phyloP scores from a whole-genome alignment of 2,888 invertebrate species.

The Hyles lineata region DNA sequence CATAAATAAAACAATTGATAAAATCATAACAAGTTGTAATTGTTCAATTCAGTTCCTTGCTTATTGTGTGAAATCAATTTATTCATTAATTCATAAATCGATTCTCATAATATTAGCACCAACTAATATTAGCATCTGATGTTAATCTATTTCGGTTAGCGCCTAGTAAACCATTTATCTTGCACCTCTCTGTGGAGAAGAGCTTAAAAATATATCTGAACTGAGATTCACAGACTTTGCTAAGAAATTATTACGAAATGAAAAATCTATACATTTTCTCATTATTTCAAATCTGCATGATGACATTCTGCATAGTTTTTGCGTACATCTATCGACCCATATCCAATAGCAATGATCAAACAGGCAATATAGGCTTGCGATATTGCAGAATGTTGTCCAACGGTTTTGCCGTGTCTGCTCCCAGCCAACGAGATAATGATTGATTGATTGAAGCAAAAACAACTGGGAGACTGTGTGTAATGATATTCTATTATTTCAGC shows the following conservation, averaged over 20 bases:
- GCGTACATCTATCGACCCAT: not conserved
- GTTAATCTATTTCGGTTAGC: too few relatives aligned
- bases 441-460: constrained; percentile 39
- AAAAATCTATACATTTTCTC: not conserved
- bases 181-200: too few relatives aligned
- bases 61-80: too few relatives aligned
- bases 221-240: too few relatives aligned
- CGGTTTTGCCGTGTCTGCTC: not conserved
- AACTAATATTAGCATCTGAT: too few relatives aligned
- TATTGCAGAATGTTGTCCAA: constrained; percentile 13
- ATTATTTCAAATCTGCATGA: not conserved
- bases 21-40: too few relatives aligned
- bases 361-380: not conserved
- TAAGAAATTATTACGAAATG: not conserved
- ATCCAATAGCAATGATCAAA: constrained; percentile 6
- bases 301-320: constrained; percentile 10
- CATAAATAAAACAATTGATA: too few relatives aligned
- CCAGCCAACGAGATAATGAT: constrained; percentile 10
- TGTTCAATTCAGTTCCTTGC: too few relatives aligned
- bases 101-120: too few relatives aligned
- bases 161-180: too few relatives aligned
- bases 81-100: too few relatives aligned
- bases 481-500: constrained; percentile 28
- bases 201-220: too few relatives aligned
- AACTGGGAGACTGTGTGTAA: constrained; percentile 30